Evolutionary conservation across 2,113 vertebrate species (phyloP).

Genomic region (Tupaia chinensis): DNA sequence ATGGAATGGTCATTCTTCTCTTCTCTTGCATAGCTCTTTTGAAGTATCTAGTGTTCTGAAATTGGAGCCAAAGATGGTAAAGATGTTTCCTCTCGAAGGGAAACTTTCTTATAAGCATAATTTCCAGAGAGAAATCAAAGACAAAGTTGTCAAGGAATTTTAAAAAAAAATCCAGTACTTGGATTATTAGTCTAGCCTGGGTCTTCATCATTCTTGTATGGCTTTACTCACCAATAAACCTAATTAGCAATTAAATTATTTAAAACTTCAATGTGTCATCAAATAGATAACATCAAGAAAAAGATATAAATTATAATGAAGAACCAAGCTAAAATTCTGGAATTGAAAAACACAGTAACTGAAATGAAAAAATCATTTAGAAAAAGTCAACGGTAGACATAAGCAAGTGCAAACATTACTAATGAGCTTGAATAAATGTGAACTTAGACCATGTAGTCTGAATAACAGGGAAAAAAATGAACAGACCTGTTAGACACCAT

Average conservation of each 20-base stretch:
- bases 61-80: neutral
- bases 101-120: neutral
- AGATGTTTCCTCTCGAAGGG: slow-evolving; percentile 20
- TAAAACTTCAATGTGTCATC: neutral
- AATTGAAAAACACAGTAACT: too few species aligned
- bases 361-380: too few species aligned
- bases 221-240: slow-evolving; percentile 37
- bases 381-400: too few species aligned
- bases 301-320: too few species aligned
- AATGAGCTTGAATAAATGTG: too few species aligned
- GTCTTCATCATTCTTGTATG: neutral
- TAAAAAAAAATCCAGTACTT: neutral
- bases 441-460: too few species aligned
- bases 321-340: too few species aligned
- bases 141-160: neutral
- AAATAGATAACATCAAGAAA: too few species aligned
- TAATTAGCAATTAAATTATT: slow-evolving; percentile 35
- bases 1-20: neutral
- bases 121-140: slow-evolving; percentile 15
- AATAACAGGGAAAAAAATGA: too few species aligned
- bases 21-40: neutral
- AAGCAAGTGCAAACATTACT: too few species aligned
- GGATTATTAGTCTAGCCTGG: neutral
- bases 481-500: too few species aligned
- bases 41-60: slow-evolving; percentile 6